phyloP scores from a whole-genome alignment of 2,888 invertebrate species.

The Augochlorella aurata region DNA sequence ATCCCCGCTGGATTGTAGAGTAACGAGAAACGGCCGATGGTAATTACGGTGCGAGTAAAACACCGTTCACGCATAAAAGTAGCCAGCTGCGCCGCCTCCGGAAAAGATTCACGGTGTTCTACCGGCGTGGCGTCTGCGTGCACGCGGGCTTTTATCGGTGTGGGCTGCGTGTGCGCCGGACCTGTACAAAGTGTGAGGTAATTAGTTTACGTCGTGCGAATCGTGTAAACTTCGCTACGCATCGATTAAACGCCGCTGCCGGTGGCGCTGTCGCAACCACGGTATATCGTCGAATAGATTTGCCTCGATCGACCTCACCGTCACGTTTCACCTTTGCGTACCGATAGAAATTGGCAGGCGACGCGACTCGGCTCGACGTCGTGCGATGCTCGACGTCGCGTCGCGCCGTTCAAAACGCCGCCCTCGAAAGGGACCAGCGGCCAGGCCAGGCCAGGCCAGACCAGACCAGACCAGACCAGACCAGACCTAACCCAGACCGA shows the following conservation, averaged over 20 bases:
- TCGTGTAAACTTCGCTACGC: conserved; percentile 65
- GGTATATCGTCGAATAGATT: conserved; percentile 45
- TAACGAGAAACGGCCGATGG: conserved; percentile 69
- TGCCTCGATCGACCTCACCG: conserved; percentile 46
- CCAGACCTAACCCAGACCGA: no score
- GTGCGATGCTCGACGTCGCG: conserved; percentile 21
- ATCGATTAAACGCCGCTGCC: conserved; percentile 63
- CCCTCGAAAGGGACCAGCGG: conserved; percentile 21
- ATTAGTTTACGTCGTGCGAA: conserved; percentile 75
- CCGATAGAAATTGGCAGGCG: conserved; percentile 61
- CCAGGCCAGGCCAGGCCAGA: no score
- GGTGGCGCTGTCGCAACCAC: conserved; percentile 47
- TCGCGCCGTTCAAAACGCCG: no score
- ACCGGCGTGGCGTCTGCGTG: conserved; percentile 51
- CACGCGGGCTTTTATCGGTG: conserved; percentile 47
- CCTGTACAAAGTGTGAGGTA: conserved; percentile 72
- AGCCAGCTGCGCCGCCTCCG: conserved; percentile 38
- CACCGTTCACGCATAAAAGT: conserved; percentile 53
- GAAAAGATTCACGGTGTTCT: conserved; percentile 61
- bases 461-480: no score
- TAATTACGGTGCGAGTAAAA: conserved; percentile 62
- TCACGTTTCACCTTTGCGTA: conserved; percentile 55
- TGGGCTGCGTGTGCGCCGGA: conserved; percentile 20
- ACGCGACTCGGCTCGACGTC: background rate
- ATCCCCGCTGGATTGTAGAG: conserved; percentile 63